Conservation (phyloP, 2,888 invertebrate genomes). For the Allophyes oxyacanthae region DNA sequence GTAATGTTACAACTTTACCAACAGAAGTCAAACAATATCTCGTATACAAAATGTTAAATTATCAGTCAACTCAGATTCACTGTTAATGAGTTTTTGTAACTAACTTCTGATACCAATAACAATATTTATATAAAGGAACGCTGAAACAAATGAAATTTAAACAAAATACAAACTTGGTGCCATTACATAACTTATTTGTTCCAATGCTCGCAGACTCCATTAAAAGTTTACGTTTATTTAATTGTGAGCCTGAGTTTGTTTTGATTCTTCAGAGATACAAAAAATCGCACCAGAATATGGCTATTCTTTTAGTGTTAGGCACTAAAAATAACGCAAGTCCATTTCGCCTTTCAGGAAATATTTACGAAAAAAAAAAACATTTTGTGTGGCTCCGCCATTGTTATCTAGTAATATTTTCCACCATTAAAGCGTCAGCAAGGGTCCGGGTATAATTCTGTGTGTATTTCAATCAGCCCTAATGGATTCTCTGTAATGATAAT, state of each 20-base stretch:
- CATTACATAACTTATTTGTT: slow-evolving; percentile 14
- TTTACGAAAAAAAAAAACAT: not conserved
- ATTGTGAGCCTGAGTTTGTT: not conserved
- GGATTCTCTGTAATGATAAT: slow-evolving; percentile 34
- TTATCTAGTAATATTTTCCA: slow-evolving; percentile 14
- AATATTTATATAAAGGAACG: too few species aligned
- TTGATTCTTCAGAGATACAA: too few species aligned
- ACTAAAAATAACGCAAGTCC: too few species aligned
- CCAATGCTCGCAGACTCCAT: slow-evolving; percentile 3
- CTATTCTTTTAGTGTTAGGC: too few species aligned
- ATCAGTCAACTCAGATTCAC: not conserved
- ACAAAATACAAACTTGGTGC: slow-evolving; percentile 3
- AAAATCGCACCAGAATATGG: too few species aligned
- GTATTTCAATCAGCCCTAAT: slow-evolving; percentile 48
- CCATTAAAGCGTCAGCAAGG: slow-evolving; percentile 22
- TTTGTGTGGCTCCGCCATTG: slow-evolving; percentile 12
- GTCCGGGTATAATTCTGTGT: slow-evolving; percentile 30
- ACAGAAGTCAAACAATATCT: too few species aligned
- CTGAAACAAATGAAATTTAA: not conserved
- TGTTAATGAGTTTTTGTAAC: slow-evolving; percentile 2
- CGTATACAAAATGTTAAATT: too few species aligned
- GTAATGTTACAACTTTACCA: too few species aligned
- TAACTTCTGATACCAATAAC: too few species aligned
- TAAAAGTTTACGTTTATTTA: slow-evolving; percentile 4
- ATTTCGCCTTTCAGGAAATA: too few species aligned